Evolutionary conservation across 23 tunicate species (phyloP).

Genomic region (Corella eumyota): DNA sequence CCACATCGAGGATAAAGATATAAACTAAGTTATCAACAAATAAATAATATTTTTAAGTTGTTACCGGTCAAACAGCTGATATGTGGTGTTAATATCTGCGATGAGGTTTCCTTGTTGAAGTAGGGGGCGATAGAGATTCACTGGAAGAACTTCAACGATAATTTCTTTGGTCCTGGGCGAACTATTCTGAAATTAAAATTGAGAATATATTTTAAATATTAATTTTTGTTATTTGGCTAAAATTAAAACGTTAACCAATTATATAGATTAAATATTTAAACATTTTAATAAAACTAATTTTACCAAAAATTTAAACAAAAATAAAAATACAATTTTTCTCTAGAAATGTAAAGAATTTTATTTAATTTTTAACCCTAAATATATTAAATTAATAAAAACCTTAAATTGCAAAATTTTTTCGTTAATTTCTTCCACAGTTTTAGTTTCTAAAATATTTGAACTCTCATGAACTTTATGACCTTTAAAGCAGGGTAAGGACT

Average conservation of each 20-base stretch:
- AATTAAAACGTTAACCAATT: no score
- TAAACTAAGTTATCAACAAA: no score
- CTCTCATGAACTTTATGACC: constrained; percentile 78
- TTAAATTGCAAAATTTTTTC: constrained; percentile 34
- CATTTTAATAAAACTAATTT: no score
- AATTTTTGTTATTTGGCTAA: no score
- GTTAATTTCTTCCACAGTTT: constrained; percentile 23
- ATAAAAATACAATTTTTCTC: neutral
- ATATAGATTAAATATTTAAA: no score
- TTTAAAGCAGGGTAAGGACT: constrained; percentile 46
- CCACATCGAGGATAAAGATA: no score
- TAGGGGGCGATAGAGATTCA: constrained; percentile 44
- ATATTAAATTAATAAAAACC: constrained; percentile 2
- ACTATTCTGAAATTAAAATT: neutral
- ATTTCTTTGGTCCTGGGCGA: constrained; percentile 1
- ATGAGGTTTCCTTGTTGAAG: constrained; percentile 73
- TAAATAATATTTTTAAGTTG: no score
- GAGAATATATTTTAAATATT: neutral
- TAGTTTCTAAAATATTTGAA: constrained; percentile 34
- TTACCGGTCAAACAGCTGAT: constrained; percentile 74
- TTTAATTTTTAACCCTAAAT: neutral
- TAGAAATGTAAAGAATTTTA: neutral
- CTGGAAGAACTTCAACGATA: constrained; percentile 18
- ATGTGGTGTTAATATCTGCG: constrained; percentile 63
- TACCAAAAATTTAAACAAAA: neutral